These are phyloP conservation scores for Ceryle rudis DNA, from an alignment of 2,797 vertebrate species.

Conservation along the genomic window DNA sequence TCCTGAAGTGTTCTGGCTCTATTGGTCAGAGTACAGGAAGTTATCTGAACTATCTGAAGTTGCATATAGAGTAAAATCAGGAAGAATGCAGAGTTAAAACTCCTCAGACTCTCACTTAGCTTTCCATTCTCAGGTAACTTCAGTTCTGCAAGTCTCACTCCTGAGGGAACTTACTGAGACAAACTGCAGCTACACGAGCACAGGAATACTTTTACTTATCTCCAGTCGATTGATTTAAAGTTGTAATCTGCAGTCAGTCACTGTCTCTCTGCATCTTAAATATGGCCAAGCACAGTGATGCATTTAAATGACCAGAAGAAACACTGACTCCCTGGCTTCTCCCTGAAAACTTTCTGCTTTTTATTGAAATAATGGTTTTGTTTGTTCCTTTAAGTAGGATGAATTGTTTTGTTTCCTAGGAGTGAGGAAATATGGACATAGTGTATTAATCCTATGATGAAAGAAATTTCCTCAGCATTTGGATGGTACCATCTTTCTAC, in stretches of 20 bases:
- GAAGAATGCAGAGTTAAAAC: neutral
- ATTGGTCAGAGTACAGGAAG: neutral
- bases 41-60: neutral
- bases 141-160: neutral
- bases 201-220: neutral
- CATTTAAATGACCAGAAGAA: neutral
- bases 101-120: neutral
- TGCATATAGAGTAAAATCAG: neutral
- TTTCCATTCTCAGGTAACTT: neutral
- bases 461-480: neutral
- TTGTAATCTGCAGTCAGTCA: neutral
- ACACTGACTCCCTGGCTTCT: neutral
- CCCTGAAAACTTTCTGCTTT: neutral
- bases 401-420: neutral
- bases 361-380: neutral
- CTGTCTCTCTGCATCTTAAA: neutral
- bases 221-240: neutral
- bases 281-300: neutral
- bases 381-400: neutral
- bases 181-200: neutral
- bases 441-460: neutral
- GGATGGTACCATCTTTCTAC: neutral
- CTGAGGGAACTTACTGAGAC: neutral
- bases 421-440: neutral
- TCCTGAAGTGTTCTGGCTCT: neutral